Percentiles rank a stretch among this genome's conserved stretches.
Evolutionary conservation across 1,140 invertebrate genomes (phyloP).

Genomic region (Sinella curviseta): DNA sequence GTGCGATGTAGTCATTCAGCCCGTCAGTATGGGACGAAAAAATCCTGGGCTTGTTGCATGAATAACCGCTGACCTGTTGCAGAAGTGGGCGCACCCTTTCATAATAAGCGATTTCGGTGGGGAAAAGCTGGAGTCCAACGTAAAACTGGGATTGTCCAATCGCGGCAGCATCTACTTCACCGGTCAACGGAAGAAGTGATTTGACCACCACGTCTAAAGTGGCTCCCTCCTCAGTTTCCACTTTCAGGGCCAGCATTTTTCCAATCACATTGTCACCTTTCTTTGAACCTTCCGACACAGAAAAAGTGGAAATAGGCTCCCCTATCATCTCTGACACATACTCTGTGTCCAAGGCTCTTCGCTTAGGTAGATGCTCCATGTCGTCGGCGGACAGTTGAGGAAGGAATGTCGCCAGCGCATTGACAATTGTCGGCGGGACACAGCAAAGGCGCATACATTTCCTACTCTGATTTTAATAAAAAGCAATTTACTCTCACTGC

Average conservation of each 20-base stretch:
- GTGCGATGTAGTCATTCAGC: constrained; percentile 4
- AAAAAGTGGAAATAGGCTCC: no score
- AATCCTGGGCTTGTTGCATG: background rate
- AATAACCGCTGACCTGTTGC: background rate
- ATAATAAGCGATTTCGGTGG: background rate
- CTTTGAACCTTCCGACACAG: background rate
- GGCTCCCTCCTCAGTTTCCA: background rate
- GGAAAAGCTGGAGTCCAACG: background rate
- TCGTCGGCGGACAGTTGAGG: no score
- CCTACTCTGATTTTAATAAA: no score
- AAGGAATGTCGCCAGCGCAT: no score
- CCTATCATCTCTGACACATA: no score
- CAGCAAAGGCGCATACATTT: no score
- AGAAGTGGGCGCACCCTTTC: background rate
- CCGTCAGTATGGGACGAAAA: background rate
- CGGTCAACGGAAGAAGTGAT: background rate
- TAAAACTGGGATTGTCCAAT: background rate
- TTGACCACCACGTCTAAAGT: background rate
- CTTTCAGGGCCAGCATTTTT: background rate
- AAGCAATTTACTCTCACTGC: no score
- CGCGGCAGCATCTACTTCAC: background rate
- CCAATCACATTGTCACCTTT: constrained; percentile 19
- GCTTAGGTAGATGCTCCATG: no score
- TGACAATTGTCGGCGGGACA: no score
- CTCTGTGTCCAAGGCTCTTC: no score